phyloP scores from a whole-genome alignment of 2,113 vertebrate species.

The Zeus faber region DNA sequence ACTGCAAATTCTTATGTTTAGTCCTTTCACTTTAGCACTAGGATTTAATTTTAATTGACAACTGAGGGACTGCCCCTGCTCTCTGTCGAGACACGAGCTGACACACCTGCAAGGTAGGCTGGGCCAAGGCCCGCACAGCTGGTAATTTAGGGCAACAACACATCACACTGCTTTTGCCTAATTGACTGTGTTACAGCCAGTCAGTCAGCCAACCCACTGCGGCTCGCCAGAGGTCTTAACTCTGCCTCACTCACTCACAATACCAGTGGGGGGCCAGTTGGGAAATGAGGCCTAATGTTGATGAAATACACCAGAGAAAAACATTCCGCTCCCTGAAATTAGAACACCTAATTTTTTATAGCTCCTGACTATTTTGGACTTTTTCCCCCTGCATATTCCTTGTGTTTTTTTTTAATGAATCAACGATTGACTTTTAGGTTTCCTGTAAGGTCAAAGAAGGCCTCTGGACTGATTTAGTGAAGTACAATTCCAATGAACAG shows the following conservation, averaged over 20 bases:
- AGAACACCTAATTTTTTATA: conserved; percentile 47
- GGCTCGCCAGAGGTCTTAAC: conserved; percentile 18
- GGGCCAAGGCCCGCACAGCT: conserved; percentile 31
- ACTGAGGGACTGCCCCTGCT: too few species aligned
- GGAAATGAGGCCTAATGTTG: conserved; percentile 44
- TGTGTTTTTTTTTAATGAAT: conserved; percentile 42
- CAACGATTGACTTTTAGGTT: conserved; percentile 43
- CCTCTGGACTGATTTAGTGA: conserved; percentile 30
- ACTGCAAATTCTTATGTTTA: too few species aligned
- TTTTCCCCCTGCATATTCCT: conserved; percentile 42
- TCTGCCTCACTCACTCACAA: conserved; percentile 33
- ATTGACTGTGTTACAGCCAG: conserved; percentile 25
- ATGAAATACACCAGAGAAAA: conserved; percentile 47
- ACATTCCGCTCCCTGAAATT: conserved; percentile 36
- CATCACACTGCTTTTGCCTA: conserved; percentile 13
- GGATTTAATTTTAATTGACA: too few species aligned
- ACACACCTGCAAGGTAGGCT: conserved; percentile 23
- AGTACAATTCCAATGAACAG: conserved; percentile 33
- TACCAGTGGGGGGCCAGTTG: conserved; percentile 30
- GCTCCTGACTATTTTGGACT: conserved; percentile 47
- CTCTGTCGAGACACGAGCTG: conserved; percentile 12
- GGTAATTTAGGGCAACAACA: conserved; percentile 9
- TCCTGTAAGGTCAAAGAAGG: conserved; percentile 41
- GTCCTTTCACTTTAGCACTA: too few species aligned
- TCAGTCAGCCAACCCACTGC: conserved; percentile 19